Percentiles rank a stretch among this genome's conserved stretches.
Evolutionary conservation across 2,888 invertebrate genomes (phyloP).

Genomic region (Athripsodes cinereus): DNA sequence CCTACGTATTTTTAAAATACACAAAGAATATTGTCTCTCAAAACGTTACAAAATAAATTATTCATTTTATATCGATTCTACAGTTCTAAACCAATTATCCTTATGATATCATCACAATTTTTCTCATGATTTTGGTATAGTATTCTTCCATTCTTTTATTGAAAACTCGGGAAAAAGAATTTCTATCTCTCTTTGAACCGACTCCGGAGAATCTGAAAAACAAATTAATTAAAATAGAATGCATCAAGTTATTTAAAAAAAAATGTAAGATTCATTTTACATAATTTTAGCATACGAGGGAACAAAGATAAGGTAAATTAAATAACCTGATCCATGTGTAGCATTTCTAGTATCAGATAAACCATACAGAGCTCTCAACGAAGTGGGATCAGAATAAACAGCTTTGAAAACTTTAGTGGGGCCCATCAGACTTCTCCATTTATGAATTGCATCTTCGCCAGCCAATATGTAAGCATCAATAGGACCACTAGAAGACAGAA

Average conservation of each 20-base stretch:
- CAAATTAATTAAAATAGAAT: too few species aligned
- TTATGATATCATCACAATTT: too few species aligned
- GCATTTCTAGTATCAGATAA: conserved; percentile 93
- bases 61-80: too few species aligned
- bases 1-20: too few species aligned
- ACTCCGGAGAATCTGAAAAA: conserved; percentile 64
- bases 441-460: conserved; percentile 64
- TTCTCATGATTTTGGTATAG: too few species aligned
- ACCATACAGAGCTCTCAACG: conserved; percentile 79
- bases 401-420: conserved; percentile 85
- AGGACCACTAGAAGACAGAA: conserved; percentile 76
- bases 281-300: too few species aligned
- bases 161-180: conserved; percentile 84
- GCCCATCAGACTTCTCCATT: conserved; percentile 82
- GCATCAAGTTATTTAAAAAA: background rate
- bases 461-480: conserved; percentile 75
- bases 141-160: conserved; percentile 56
- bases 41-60: too few species aligned
- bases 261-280: background rate
- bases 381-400: conserved; percentile 68
- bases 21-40: too few species aligned
- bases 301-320: background rate
- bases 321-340: conserved; percentile 83
- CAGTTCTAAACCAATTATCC: too few species aligned
- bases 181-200: conserved; percentile 69